Percentiles rank a stretch among this genome's conserved stretches.
Evolutionary conservation across 2,888 invertebrate species (phyloP).

Genomic region (Philereme vetulata): DNA sequence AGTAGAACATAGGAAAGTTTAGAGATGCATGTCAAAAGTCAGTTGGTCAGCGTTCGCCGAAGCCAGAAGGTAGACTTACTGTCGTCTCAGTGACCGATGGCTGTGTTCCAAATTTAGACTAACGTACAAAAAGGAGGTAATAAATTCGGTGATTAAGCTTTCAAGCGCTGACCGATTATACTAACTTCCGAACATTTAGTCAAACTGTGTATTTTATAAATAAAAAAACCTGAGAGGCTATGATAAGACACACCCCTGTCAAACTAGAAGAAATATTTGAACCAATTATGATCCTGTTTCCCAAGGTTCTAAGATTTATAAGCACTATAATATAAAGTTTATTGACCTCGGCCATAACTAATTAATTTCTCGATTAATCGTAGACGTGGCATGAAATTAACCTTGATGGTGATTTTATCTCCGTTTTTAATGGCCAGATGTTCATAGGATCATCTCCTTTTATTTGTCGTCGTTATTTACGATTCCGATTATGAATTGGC

Average conservation of each 20-base stretch:
- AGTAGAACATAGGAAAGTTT: conserved; percentile 30
- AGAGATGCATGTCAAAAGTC: conserved; percentile 40
- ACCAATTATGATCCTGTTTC: no score
- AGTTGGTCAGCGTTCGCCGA: conserved; percentile 35
- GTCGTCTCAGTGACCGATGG: conserved; percentile 6
- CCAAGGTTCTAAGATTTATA: not conserved
- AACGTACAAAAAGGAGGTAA: no score
- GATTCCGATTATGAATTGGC: conserved; percentile 60
- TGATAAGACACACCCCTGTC: no score
- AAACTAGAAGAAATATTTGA: no score
- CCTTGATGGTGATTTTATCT: conserved; percentile 61
- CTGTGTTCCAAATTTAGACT: conserved; percentile 4
- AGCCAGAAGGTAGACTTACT: conserved; percentile 2
- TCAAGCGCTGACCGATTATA: no score
- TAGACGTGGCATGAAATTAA: conserved; percentile 62
- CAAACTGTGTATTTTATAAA: no score
- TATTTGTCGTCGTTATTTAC: conserved; percentile 67
- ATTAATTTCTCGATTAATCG: conserved; percentile 70
- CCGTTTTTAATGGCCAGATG: conserved; percentile 62
- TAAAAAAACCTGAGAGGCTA: no score
- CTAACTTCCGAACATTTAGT: no score
- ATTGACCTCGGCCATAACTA: conserved; percentile 63
- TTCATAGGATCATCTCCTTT: conserved; percentile 53
- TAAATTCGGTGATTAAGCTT: no score
- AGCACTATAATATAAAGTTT: conserved; percentile 45